phyloP scores from a whole-genome alignment of 2,113 vertebrate genomes.

The Ciconia boyciana region DNA sequence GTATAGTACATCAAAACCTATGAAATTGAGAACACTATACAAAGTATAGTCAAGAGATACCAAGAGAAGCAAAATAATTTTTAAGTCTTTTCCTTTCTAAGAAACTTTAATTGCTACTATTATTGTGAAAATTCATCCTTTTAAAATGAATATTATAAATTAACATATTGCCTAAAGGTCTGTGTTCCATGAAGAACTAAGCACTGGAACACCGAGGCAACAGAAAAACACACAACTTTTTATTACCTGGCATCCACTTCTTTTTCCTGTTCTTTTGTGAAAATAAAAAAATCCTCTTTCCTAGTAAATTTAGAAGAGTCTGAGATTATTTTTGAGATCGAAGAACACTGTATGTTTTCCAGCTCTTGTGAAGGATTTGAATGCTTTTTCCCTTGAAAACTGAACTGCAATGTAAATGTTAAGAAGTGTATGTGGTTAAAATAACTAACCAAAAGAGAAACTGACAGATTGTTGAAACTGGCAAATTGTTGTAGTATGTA shows the following conservation, averaged over 20 bases:
- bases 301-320: conserved; percentile 22
- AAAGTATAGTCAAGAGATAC: not conserved
- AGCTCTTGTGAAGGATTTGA: conserved; percentile 44
- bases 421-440: not conserved
- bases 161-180: not conserved
- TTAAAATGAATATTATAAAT: not conserved
- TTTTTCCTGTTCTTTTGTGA: conserved; percentile 29
- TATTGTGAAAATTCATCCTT: not conserved
- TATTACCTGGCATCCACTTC: conserved; percentile 65
- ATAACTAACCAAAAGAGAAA: not conserved
- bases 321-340: conserved; percentile 5
- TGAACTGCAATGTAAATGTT: conserved; percentile 36
- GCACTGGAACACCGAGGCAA: not conserved
- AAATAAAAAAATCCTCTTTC: conserved; percentile 66
- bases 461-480: not conserved
- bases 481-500: not conserved
- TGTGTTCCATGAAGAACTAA: not conserved
- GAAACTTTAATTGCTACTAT: not conserved
- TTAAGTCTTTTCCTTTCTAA: not conserved
- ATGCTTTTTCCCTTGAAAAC: conserved; percentile 39
- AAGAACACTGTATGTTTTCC: not conserved
- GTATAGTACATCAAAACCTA: not conserved
- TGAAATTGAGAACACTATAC: not conserved
- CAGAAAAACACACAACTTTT: not conserved
- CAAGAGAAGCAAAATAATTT: not conserved